Evolutionary conservation across 2,113 vertebrate genomes (phyloP).

Genomic region (Chauna torquata): DNA sequence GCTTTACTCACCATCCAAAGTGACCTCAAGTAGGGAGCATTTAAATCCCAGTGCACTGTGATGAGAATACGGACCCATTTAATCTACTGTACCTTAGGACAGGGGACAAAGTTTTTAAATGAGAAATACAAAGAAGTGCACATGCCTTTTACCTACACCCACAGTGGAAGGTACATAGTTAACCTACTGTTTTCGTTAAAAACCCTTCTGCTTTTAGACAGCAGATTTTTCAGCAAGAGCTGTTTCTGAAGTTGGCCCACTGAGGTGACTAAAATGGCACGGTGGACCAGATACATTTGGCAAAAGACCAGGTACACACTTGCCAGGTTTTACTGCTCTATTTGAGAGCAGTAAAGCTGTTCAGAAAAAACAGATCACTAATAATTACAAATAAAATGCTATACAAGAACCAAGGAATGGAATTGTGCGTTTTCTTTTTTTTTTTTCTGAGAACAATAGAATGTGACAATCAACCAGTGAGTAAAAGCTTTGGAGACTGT

Average conservation of each 20-base stretch:
- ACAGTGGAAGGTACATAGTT: background rate
- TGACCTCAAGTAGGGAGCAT: background rate
- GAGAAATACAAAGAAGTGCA: slow-evolving; percentile 54
- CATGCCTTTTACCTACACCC: slow-evolving; percentile 34
- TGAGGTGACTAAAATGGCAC: slow-evolving; percentile 38
- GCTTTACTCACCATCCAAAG: background rate
- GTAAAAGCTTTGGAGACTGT: background rate
- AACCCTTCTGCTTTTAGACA: background rate
- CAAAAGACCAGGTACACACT: slow-evolving; percentile 14
- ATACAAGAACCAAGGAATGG: background rate
- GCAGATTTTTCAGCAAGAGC: too few relatives aligned
- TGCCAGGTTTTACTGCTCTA: background rate
- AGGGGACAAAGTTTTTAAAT: slow-evolving; percentile 27
- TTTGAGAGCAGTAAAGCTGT: background rate
- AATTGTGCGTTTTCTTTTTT: slow-evolving; percentile 55
- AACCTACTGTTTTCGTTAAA: background rate
- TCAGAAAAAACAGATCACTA: background rate
- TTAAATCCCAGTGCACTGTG: background rate
- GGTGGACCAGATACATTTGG: slow-evolving; percentile 28
- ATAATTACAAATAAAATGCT: background rate
- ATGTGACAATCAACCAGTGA: slow-evolving; percentile 3
- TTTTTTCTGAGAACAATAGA: slow-evolving; percentile 23
- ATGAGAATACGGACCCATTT: background rate
- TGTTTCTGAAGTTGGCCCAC: slow-evolving; percentile 3
- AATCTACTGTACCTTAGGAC: slow-evolving; percentile 33